phyloP scores from a whole-genome alignment of 1,140 invertebrate genomes.

The Meloidogyne floridensis region DNA sequence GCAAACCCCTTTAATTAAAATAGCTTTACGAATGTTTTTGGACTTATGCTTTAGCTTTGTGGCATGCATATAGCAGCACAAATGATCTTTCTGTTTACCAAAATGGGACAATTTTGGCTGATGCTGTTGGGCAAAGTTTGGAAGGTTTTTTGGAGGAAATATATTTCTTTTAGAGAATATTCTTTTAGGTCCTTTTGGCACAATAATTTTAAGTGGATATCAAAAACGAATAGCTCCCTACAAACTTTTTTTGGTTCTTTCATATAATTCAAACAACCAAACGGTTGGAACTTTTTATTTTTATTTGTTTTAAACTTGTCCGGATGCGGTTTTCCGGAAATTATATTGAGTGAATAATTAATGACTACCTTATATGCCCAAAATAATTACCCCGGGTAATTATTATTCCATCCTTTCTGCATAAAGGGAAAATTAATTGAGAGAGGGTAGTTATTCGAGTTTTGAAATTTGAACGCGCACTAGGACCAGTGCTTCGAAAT shows the following conservation, averaged over 20 bases:
- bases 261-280: constrained; percentile 14
- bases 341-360: too few species aligned
- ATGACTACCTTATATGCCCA: too few species aligned
- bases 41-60: constrained; percentile 22
- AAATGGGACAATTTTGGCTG: constrained; percentile 28
- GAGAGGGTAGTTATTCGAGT: too few species aligned
- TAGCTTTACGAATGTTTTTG: constrained; percentile 41
- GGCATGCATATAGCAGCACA: constrained; percentile 17
- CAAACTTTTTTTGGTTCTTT: constrained; percentile 30
- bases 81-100: not conserved
- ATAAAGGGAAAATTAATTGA: too few species aligned
- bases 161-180: not conserved
- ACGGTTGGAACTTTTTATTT: not conserved
- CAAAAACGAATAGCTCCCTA: constrained; percentile 42
- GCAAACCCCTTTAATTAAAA: not conserved
- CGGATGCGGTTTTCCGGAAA: too few species aligned
- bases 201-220: constrained; percentile 37
- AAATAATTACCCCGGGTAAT: too few species aligned
- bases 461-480: too few species aligned
- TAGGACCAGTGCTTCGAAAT: too few species aligned
- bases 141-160: constrained; percentile 18
- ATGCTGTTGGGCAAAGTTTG: not conserved
- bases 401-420: too few species aligned
- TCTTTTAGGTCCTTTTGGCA: constrained; percentile 40
- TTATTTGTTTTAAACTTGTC: too few species aligned